A percentile compares a stretch with the other conserved stretches of the same genome.
Conservation (phyloP, 2,888 invertebrate genomes). For the Teleiodes luculella region DNA sequence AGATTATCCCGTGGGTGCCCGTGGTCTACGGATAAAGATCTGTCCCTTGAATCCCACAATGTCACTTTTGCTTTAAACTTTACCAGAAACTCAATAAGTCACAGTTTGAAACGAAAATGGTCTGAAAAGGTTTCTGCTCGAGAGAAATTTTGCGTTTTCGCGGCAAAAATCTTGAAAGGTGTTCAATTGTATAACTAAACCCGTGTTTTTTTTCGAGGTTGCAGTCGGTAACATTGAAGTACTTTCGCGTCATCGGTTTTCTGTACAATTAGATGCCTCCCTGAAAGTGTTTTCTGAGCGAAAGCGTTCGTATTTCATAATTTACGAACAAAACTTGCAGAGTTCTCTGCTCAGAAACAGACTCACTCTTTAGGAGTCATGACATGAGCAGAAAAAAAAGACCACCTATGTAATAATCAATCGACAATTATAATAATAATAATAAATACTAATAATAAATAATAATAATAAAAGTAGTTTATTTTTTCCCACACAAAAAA, state of each 20-base stretch:
- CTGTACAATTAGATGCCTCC: constrained; percentile 14
- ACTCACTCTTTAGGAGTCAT: no score
- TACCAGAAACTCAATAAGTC: constrained; percentile 18
- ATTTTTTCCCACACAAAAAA: no score
- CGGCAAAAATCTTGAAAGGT: constrained; percentile 60
- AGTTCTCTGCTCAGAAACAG: no score
- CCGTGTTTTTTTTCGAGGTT: constrained; percentile 28
- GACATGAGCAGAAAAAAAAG: no score
- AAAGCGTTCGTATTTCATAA: no score
- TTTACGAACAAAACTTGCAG: neutral
- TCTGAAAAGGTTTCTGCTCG: constrained; percentile 48
- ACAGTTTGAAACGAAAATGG: constrained; percentile 2
- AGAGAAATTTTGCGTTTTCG: constrained; percentile 38
- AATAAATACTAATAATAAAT: no score
- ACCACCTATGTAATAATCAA: no score
- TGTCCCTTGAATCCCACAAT: constrained; percentile 12
- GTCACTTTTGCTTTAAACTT: neutral
- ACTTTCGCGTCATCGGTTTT: constrained; percentile 56
- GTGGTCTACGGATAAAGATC: constrained; percentile 39
- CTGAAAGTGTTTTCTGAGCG: neutral
- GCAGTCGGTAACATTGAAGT: constrained; percentile 42
- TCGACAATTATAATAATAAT: no score
- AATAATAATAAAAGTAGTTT: no score
- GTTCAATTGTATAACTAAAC: constrained; percentile 66
- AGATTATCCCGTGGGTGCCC: constrained; percentile 66